phyloP scores from a whole-genome alignment of 2,888 invertebrate genomes.

The Tipula unca region DNA sequence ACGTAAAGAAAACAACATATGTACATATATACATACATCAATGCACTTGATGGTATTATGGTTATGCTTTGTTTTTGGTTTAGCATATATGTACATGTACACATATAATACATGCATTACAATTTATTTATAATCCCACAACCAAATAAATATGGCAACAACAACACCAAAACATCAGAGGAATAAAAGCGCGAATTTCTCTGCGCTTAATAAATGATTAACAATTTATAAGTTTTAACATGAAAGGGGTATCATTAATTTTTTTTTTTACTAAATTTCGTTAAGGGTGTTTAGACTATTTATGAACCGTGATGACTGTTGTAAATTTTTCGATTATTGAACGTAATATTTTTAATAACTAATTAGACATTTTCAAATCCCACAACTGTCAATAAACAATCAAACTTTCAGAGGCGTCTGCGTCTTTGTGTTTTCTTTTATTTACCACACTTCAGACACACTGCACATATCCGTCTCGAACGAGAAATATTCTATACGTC shows the following conservation, averaged over 20 bases:
- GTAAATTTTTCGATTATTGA: too few species aligned
- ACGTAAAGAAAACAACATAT: neutral
- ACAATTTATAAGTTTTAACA: too few species aligned
- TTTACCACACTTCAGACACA: neutral
- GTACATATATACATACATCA: neutral
- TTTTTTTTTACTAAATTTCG: neutral
- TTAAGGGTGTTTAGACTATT: neutral
- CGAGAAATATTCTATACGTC: neutral
- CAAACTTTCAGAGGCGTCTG: too few species aligned
- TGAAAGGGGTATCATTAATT: neutral
- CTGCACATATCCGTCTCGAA: neutral
- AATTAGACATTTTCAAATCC: too few species aligned
- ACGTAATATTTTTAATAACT: too few species aligned
- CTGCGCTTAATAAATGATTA: too few species aligned
- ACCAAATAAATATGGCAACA: neutral
- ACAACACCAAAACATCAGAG: neutral
- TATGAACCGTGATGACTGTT: too few species aligned
- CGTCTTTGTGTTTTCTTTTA: too few species aligned
- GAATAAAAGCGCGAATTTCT: too few species aligned
- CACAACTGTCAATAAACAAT: too few species aligned
- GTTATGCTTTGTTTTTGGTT: neutral
- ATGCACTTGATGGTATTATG: neutral
- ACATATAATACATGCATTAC: neutral
- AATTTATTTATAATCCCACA: neutral
- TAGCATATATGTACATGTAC: too few species aligned